Conservation (phyloP, 2,888 invertebrate species). For the Neoascia interrupta region DNA sequence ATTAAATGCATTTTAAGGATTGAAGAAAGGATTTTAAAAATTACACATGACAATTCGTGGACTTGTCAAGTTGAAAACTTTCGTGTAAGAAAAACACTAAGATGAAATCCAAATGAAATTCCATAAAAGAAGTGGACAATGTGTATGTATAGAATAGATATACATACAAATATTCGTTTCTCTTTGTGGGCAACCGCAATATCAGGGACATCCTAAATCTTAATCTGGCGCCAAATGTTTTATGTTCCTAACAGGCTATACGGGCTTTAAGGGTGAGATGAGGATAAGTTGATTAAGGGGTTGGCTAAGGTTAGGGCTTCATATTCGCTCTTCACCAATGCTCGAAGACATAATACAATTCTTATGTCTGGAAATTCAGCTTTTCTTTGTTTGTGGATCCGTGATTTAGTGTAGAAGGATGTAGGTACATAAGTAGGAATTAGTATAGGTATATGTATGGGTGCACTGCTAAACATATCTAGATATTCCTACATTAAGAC, state of each 20-base stretch:
- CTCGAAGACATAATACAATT: conserved; percentile 29
- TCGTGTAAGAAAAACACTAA: conserved; percentile 40
- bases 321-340: conserved; percentile 27
- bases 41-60: conserved; percentile 20
- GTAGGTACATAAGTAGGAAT: no score
- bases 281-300: conserved; percentile 52
- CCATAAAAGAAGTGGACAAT: conserved; percentile 53
- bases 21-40: no score
- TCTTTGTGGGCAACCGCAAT: conserved; percentile 46
- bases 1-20: no score
- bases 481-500: no score
- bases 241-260: conserved; percentile 40
- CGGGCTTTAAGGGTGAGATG: conserved; percentile 16
- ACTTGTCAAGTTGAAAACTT: conserved; percentile 25
- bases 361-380: conserved; percentile 15
- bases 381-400: conserved; percentile 31
- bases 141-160: conserved; percentile 32
- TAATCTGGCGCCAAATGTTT: conserved; percentile 66
- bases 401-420: conserved; percentile 15
- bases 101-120: conserved; percentile 54
- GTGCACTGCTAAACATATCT: no score
- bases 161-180: conserved; percentile 18
- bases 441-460: no score
- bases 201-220: conserved; percentile 60
- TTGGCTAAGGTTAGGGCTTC: conserved; percentile 56